Percentiles rank a stretch among this genome's conserved stretches.
Conservation (phyloP, 2,113 vertebrate species). For the Cranoglanis bouderius region DNA sequence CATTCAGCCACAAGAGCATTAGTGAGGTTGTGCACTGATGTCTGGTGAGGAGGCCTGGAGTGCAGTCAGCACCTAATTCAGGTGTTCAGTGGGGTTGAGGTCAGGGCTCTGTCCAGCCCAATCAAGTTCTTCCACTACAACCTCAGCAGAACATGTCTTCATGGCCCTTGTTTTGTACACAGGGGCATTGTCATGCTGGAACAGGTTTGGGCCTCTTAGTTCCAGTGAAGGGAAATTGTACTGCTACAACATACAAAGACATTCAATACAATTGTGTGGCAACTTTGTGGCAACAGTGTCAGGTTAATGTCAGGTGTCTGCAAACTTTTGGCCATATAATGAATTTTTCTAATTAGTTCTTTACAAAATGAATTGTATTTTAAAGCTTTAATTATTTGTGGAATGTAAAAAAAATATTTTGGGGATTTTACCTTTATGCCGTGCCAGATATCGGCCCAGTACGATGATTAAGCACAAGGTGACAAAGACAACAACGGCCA, state of each 20-base stretch:
- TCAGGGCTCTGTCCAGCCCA: neutral
- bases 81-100: neutral
- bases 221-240: neutral
- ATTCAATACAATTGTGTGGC: neutral
- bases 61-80: neutral
- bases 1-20: neutral
- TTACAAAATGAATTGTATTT: neutral
- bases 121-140: neutral
- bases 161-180: too few relatives aligned
- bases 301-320: neutral
- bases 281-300: neutral
- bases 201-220: neutral
- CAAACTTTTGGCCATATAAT: neutral
- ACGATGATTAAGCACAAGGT: constrained; percentile 98
- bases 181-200: neutral
- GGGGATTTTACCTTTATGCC: constrained; percentile 91
- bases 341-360: neutral
- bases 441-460: constrained; percentile 96
- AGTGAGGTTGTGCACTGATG: neutral
- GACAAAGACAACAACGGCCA: constrained; percentile 98
- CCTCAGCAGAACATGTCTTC: neutral
- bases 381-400: neutral
- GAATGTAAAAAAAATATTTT: neutral
- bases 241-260: neutral
- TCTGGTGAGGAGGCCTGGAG: neutral